phyloP scores from a whole-genome alignment of 1,140 invertebrate species.

The Ganaspis sp. region DNA sequence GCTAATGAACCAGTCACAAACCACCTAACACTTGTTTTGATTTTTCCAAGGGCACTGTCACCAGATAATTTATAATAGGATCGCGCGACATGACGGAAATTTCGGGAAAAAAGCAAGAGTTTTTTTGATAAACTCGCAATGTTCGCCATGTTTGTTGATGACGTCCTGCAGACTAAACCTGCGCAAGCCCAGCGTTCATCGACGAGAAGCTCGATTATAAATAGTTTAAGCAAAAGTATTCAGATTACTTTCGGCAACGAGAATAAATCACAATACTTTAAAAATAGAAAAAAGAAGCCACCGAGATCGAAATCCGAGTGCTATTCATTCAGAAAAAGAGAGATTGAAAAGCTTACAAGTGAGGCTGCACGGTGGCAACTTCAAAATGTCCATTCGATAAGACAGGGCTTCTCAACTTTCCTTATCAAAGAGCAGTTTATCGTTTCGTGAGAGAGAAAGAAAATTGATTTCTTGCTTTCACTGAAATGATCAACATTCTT shows the following conservation, averaged over 20 bases:
- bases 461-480: constrained; percentile 7
- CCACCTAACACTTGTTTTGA: constrained; percentile 39
- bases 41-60: constrained; percentile 26
- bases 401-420: background rate
- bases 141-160: constrained; percentile 53
- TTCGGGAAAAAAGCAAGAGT: constrained; percentile 24
- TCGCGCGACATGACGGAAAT: constrained; percentile 42
- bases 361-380: background rate
- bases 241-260: background rate
- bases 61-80: constrained; percentile 33
- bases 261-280: background rate
- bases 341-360: background rate
- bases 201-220: constrained; percentile 7
- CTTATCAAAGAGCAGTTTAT: constrained; percentile 1
- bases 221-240: constrained; percentile 7
- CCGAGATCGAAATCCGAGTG: background rate
- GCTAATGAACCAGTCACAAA: constrained; percentile 50
- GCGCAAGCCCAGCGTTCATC: constrained; percentile 8
- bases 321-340: background rate
- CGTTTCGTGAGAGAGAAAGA: background rate
- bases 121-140: constrained; percentile 41
- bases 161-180: background rate
- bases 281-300: background rate
- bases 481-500: constrained; percentile 3
- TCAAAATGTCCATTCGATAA: background rate